Conservation (phyloP, 1,140 invertebrate species). For the Melanaphis sacchari region DNA sequence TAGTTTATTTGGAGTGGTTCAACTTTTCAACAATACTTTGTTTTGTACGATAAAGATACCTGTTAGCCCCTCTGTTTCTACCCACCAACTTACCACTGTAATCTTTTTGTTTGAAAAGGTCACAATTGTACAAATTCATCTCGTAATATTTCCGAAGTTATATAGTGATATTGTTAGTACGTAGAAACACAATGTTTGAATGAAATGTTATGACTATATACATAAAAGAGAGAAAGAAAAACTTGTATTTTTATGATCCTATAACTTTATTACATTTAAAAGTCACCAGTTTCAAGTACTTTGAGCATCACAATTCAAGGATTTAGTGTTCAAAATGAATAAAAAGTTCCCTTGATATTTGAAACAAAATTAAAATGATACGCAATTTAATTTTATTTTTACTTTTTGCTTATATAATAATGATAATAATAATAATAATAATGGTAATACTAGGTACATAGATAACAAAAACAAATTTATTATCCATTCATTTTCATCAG, state of each 20-base stretch:
- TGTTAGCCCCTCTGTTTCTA: neutral
- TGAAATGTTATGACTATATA: conserved; percentile 4
- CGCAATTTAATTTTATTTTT: neutral
- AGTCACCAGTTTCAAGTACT: conserved; percentile 34
- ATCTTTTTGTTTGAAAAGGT: conserved; percentile 52
- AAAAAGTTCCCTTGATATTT: neutral
- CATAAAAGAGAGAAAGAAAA: neutral
- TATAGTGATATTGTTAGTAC: conserved; percentile 35
- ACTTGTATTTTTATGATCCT: conserved; percentile 21
- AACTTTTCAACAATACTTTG: conserved; percentile 53
- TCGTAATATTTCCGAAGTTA: conserved; percentile 44
- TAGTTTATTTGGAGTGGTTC: conserved; percentile 44
- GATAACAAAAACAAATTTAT: neutral
- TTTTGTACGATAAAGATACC: conserved; percentile 47
- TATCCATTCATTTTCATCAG: neutral
- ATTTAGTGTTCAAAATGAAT: conserved; percentile 33
- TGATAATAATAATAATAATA: neutral
- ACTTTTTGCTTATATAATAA: neutral
- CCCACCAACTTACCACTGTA: conserved; percentile 15
- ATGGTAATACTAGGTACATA: neutral
- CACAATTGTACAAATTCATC: conserved; percentile 52
- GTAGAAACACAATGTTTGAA: conserved; percentile 37
- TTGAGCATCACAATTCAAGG: neutral
- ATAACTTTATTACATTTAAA: conserved; percentile 49
- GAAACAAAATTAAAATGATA: conserved; percentile 15